These are phyloP conservation scores for Erebia epiphron DNA, from an alignment of 2,888 invertebrate genomes.

Conservation along the genomic window DNA sequence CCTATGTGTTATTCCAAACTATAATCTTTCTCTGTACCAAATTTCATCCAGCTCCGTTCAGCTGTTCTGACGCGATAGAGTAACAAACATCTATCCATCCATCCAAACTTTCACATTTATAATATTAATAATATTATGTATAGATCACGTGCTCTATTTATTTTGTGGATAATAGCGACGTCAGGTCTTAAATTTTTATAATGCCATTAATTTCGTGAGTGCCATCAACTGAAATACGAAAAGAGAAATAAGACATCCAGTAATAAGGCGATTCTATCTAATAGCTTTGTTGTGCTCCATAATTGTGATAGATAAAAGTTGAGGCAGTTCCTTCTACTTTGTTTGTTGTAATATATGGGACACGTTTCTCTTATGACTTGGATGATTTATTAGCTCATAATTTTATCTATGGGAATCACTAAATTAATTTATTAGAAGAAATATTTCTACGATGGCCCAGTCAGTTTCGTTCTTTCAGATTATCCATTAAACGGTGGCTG, in stretches of 20 bases:
- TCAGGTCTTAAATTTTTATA: constrained; percentile 14
- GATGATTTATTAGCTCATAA: constrained; percentile 26
- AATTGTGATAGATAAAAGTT: constrained; percentile 51
- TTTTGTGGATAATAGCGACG: background rate
- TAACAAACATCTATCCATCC: too few species aligned
- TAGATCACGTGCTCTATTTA: background rate
- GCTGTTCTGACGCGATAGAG: too few species aligned
- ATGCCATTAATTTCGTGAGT: constrained; percentile 10
- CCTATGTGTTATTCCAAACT: too few species aligned
- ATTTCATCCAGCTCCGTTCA: too few species aligned
- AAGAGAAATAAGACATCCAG: constrained; percentile 17
- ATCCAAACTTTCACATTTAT: too few species aligned
- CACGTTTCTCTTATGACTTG: constrained; percentile 31
- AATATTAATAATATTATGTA: too few species aligned
- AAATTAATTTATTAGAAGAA: background rate
- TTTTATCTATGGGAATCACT: constrained; percentile 4
- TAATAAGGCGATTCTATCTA: constrained; percentile 17
- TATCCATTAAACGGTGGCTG: too few species aligned
- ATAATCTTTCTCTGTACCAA: too few species aligned
- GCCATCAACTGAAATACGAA: constrained; percentile 13
- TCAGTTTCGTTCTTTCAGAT: too few species aligned
- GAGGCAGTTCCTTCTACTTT: constrained; percentile 37
- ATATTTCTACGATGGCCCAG: background rate
- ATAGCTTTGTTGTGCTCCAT: constrained; percentile 31
- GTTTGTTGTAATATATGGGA: constrained; percentile 28